These are phyloP conservation scores for Cyanistes caeruleus DNA, from an alignment of 2,113 vertebrate genomes.

Conservation along the genomic window DNA sequence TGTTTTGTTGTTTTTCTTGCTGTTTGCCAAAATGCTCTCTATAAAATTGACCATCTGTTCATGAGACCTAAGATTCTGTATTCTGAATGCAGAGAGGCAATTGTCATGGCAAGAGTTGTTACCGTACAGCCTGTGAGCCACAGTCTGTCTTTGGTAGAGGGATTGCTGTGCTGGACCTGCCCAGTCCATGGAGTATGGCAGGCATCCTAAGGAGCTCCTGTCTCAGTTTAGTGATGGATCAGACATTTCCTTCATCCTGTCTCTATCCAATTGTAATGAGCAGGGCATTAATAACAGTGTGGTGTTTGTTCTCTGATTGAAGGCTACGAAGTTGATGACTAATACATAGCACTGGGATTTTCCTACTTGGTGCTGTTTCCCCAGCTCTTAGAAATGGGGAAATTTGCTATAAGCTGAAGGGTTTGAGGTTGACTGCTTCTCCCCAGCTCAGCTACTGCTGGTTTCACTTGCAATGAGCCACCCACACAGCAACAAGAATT, in stretches of 20 bases:
- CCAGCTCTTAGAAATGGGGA: constrained; percentile 13
- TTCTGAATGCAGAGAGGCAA: background rate
- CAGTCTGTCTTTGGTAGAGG: background rate
- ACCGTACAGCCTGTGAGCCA: background rate
- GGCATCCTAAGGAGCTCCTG: background rate
- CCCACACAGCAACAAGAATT: constrained; percentile 4
- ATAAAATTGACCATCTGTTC: background rate
- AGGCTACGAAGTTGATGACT: background rate
- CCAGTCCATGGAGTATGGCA: accelerated
- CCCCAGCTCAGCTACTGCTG: background rate
- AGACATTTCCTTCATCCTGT: background rate
- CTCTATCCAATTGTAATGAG: background rate
- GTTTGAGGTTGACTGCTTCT: constrained; percentile 31
- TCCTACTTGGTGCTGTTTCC: constrained; percentile 53
- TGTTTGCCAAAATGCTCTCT: background rate
- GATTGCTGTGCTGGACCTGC: background rate
- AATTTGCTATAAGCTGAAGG: constrained; percentile 27
- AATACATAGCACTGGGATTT: constrained; percentile 30
- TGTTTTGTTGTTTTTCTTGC: background rate
- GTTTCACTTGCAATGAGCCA: constrained; percentile 46
- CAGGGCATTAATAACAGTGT: background rate
- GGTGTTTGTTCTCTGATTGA: background rate
- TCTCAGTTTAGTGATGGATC: background rate
- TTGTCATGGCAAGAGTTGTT: background rate
- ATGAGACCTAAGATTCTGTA: background rate